Evolutionary conservation across 2,113 vertebrate genomes (phyloP).

Genomic region (Bos taurus): DNA sequence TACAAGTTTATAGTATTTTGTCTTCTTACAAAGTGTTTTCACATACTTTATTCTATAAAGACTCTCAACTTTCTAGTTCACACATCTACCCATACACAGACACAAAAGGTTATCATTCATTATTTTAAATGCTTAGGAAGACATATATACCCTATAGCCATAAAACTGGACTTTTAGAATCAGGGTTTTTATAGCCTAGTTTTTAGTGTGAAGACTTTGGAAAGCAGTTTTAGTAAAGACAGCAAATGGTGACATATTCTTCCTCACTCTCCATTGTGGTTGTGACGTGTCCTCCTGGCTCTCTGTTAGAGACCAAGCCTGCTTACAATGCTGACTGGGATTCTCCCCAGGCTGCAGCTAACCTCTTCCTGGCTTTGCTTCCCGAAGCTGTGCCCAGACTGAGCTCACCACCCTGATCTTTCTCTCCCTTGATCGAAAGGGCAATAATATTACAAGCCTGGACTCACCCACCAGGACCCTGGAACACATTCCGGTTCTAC

Average conservation of each 20-base stretch:
- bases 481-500: neutral
- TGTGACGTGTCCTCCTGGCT: neutral
- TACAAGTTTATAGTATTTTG: neutral
- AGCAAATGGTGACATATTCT: neutral
- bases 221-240: neutral
- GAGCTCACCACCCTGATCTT: neutral
- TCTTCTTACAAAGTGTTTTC: neutral
- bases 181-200: neutral
- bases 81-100: neutral
- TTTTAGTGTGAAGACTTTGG: neutral
- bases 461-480: neutral
- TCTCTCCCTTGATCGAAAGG: neutral
- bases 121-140: neutral
- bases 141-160: neutral
- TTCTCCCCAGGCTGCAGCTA: neutral
- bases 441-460: neutral
- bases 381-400: neutral
- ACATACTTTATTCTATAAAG: neutral
- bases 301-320: neutral
- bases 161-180: neutral
- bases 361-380: neutral
- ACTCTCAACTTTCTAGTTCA: neutral
- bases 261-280: neutral
- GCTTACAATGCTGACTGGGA: neutral
- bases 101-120: neutral